Evolutionary conservation across 2,113 vertebrate species (phyloP), one percentile per base, ranked within the genome.

Genomic region (Ursus arctos): DNA sequence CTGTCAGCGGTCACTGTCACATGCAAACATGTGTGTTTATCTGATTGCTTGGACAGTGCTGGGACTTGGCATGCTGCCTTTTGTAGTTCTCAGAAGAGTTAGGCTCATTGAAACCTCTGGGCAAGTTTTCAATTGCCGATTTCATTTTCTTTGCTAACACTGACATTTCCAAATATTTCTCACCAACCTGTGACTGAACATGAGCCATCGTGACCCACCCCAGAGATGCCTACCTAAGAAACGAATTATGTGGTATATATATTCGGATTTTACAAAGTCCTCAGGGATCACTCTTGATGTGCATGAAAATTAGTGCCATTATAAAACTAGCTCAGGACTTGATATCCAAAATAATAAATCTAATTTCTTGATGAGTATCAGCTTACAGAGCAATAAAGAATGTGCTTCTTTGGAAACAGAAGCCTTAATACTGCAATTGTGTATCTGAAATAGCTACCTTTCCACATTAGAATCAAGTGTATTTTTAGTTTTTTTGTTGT

Each of bases 101-200:
- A 55, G 55, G 21, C 67, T 77, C 21, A 16, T 31, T 31, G 24
- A 89, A 91, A 74, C 55, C 33, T 81, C 82, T 72, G 65, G 40
- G 69, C 80, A 33, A 88, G 28, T 71, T 91, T 82, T 76, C 36
- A 95, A 10, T 31, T 59, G 19, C 21, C 90, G 33, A 63, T 90
- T 95, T 71, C 24, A 28, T 86, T 94, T 69, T 86, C n/a, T 88
- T 55, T 81, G 24, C 65, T 63, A 33, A n/a, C 28, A 61, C 14
- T 90, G 79, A 92, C 84, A 40, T 96, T 93, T 97, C 26, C 61
- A 95, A 88, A 76, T 85, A 79, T 31, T 21, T 72, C 22, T 96
- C 57, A 86, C 22, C 12, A 57, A 81, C 14, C 14, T 87, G 74
- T 53, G 81, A 22, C 40, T 95, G 15, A 90, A 94, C 19, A 33